Evolutionary conservation across 2,113 vertebrate species (phyloP), one percentile per base, ranked within the genome.

Genomic region (Labrus mixtus): DNA sequence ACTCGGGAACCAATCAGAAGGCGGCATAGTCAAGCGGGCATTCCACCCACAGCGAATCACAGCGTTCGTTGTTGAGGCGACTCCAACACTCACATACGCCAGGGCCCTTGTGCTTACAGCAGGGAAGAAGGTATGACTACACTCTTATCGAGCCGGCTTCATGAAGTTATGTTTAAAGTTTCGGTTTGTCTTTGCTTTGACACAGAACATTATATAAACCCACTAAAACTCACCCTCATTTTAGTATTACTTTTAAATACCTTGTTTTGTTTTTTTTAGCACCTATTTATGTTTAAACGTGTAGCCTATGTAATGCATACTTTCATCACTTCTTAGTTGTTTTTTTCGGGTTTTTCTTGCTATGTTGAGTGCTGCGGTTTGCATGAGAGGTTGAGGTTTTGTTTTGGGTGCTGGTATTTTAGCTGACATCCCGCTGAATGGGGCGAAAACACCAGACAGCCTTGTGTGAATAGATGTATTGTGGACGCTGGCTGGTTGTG

Each of bases 361-460:
- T 67, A 3, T 37, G 10, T 16, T 22, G 3, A 13, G 29, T 37
- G 6, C 17, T 37, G 20, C 54, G 10, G n/a, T 10, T 45, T 8
- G 51, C 23, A 55, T 72, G 20, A 61, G 25, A 22, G 41, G 16
- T 25, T 33, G 41, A 19, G 46, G 48, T 54, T 65, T 63, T 13
- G 45, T 70, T 58, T 54, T n/a, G 20, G 36, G 55, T 65, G 56
- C 11, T 62, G 46, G 60, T 23, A 8, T 89, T 92, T 90, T 86
- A 87, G 83, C 90, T 89, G 88, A 89, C 91, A 84, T 23, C 20
- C n/a, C 78, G 75, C n/a, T 91, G 79, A 91, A 89, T 84, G 78
- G 82, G 62, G 56, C 76, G 85, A 91, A 90, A 79, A 62, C 73
- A 78, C 89, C 86, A 91, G 90, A 89, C 76, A 83, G 78, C 29